phyloP scores from a whole-genome alignment of 1,140 invertebrate genomes.

The Drosophila orosa region DNA sequence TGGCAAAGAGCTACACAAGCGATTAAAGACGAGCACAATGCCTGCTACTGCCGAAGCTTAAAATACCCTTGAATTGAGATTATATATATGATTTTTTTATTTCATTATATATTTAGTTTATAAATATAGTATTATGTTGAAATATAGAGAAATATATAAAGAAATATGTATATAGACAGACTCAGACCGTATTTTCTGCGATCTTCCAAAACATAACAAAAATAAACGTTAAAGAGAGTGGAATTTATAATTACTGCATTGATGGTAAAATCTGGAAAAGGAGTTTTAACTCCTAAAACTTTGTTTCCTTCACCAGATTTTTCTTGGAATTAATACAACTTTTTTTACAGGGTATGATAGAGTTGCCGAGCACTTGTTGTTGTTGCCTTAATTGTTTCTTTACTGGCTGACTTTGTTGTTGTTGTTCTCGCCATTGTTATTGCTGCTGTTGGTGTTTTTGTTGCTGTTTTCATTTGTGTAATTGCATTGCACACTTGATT shows the following conservation, averaged over 20 bases:
- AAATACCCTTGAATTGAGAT: slow-evolving; percentile 11
- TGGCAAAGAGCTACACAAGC: slow-evolving; percentile 19
- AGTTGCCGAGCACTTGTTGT: slow-evolving; percentile 18
- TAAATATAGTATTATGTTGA: not conserved
- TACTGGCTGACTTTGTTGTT: slow-evolving; percentile 7
- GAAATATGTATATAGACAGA: too few species aligned
- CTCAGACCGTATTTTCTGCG: too few species aligned
- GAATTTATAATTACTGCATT: too few species aligned
- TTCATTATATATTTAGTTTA: not conserved
- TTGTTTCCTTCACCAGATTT: not conserved
- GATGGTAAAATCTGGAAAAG: not conserved
- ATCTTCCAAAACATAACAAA: too few species aligned
- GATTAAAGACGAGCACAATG: not conserved
- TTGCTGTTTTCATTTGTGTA: slow-evolving; percentile 69
- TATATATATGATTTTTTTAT: not conserved
- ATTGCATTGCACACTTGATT: slow-evolving; percentile 80
- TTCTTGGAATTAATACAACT: not conserved
- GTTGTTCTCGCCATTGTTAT: slow-evolving; percentile 5
- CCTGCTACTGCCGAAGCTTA: not conserved
- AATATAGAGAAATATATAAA: too few species aligned
- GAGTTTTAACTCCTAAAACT: not conserved
- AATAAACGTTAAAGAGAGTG: too few species aligned
- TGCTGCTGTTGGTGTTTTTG: slow-evolving; percentile 24
- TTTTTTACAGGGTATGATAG: not conserved
- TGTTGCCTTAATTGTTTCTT: slow-evolving; percentile 51